phyloP scores from a whole-genome alignment of 2,797 vertebrate genomes.

The Arrhamphus sclerolepis region DNA sequence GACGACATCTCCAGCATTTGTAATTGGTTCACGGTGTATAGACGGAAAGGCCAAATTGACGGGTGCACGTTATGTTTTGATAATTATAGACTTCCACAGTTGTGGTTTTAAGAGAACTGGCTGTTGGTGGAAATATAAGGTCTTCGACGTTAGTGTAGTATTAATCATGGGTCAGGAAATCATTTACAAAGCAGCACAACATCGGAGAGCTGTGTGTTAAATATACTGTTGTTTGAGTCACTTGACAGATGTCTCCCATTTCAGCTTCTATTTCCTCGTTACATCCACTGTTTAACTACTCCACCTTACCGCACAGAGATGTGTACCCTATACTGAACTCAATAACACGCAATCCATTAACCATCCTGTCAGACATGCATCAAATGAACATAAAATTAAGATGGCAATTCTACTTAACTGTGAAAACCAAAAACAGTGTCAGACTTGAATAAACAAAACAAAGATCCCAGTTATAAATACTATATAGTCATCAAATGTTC shows the following conservation, averaged over 20 bases:
- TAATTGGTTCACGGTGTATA: conserved; percentile 63
- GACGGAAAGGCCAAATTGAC: conserved; percentile 59
- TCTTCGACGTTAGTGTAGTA: conserved; percentile 48
- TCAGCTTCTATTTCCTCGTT: conserved; percentile 60
- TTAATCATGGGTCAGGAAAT: conserved; percentile 71
- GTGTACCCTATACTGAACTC: conserved; percentile 32
- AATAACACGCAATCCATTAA: conserved; percentile 23
- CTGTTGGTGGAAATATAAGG: conserved; percentile 58
- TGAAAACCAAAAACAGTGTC: not conserved
- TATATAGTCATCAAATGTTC: not conserved
- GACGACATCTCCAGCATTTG: conserved; percentile 46
- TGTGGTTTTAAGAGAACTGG: conserved; percentile 55
- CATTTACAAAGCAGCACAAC: conserved; percentile 35
- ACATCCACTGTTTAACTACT: conserved; percentile 50
- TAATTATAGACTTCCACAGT: conserved; percentile 68
- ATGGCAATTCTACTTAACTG: no score
- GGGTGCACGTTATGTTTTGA: conserved; percentile 63
- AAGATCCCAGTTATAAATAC: not conserved
- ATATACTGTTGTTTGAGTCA: conserved; percentile 60
- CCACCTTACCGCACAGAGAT: conserved; percentile 51
- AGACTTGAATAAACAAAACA: not conserved
- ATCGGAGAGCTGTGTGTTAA: conserved; percentile 38
- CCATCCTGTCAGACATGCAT: conserved; percentile 34
- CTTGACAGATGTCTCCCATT: conserved; percentile 70
- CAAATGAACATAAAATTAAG: not conserved